Evolutionary conservation across 2,888 invertebrate genomes (phyloP).

Genomic region (Morpho helenor): DNA sequence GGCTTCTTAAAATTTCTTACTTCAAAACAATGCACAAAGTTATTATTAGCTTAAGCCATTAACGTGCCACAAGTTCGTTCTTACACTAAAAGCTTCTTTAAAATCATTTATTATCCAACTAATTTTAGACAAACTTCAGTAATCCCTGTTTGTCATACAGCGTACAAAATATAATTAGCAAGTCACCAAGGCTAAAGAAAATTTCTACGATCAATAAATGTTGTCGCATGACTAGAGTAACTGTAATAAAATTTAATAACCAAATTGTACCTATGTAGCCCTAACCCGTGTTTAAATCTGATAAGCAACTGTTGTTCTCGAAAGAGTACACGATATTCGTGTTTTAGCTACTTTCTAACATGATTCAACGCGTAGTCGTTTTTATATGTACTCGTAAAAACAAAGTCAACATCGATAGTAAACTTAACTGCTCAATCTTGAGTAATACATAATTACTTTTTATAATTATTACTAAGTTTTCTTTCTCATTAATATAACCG

Average conservation of each 20-base stretch:
- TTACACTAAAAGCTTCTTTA: conserved; percentile 33
- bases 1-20: not conserved
- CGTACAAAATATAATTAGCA: conserved; percentile 19
- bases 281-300: not conserved
- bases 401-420: too few relatives aligned
- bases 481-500: too few relatives aligned
- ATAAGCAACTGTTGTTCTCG: not conserved
- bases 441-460: too few relatives aligned
- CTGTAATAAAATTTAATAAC: conserved; percentile 23
- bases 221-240: conserved; percentile 36
- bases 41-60: conserved; percentile 31
- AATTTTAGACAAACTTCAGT: conserved; percentile 38
- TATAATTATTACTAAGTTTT: too few relatives aligned
- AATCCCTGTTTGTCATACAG: conserved; percentile 36
- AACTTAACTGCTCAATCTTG: too few relatives aligned
- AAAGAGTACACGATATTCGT: conserved; percentile 1
- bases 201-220: conserved; percentile 46
- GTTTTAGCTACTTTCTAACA: conserved; percentile 1
- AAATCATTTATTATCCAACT: conserved; percentile 35
- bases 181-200: conserved; percentile 36
- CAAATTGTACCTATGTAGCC: not conserved
- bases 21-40: conserved; percentile 27
- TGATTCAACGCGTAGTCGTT: too few relatives aligned
- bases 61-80: conserved; percentile 31
- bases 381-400: too few relatives aligned